A percentile compares a stretch with the other conserved stretches of the same genome.
Evolutionary conservation across 2,113 vertebrate species (phyloP).

Genomic region (Condylura cristata): DNA sequence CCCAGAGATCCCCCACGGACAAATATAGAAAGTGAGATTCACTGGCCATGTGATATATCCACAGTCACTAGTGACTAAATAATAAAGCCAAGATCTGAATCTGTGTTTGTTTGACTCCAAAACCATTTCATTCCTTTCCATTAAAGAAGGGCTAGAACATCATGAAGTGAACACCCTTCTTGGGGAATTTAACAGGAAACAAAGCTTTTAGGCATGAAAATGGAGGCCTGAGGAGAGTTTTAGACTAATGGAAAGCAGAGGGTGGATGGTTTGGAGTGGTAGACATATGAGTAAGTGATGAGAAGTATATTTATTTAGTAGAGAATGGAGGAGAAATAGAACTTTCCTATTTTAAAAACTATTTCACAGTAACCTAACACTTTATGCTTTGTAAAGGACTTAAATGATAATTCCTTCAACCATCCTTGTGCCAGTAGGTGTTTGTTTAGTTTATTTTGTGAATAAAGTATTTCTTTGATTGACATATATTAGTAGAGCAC

Average conservation of each 20-base stretch:
- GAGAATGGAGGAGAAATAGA: neutral
- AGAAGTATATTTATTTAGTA: neutral
- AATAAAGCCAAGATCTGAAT: neutral
- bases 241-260: neutral
- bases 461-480: neutral
- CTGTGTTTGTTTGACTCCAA: neutral
- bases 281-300: neutral
- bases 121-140: neutral
- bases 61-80: neutral
- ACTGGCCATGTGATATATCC: neutral
- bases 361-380: neutral
- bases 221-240: neutral
- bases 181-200: neutral
- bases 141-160: neutral
- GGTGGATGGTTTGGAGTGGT: neutral
- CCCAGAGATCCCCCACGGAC: neutral
- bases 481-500: neutral
- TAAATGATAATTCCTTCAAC: neutral
- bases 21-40: neutral
- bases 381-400: neutral
- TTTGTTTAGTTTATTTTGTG: neutral
- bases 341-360: neutral
- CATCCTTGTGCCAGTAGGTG: neutral
- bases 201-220: neutral
- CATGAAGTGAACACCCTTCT: neutral